Conservation (phyloP, 1,140 invertebrate genomes). For the Neocloeon triangulifer region DNA sequence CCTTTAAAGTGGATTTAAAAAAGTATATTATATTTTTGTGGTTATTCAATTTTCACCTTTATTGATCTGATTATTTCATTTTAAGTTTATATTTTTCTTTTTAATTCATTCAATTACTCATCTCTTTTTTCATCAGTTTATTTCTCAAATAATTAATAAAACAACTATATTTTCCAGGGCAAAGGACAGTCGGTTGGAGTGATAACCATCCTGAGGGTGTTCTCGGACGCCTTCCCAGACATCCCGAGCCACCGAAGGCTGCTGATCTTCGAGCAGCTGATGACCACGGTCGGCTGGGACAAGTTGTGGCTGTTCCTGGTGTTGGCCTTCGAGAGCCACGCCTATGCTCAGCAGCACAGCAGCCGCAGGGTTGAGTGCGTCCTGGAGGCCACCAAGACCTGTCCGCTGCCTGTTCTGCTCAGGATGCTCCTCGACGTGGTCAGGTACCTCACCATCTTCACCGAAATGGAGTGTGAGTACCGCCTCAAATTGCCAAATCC, state of each 20-base stretch:
- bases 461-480: too few relatives aligned
- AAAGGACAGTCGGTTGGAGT: too few relatives aligned
- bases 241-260: constrained; percentile 70
- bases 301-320: constrained; percentile 54
- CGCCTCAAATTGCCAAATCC: too few relatives aligned
- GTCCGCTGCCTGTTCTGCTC: too few relatives aligned
- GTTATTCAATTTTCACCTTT: background rate
- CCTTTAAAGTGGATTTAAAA: too few relatives aligned
- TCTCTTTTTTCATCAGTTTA: constrained; percentile 21
- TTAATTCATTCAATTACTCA: constrained; percentile 1
- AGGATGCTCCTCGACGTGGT: too few relatives aligned
- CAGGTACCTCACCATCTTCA: too few relatives aligned
- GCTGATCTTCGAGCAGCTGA: constrained; percentile 54
- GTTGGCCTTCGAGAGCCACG: constrained; percentile 41
- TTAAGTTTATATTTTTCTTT: constrained; percentile 1
- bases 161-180: too few relatives aligned
- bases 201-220: constrained; percentile 52
- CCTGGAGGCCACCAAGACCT: too few relatives aligned
- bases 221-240: constrained; percentile 68
- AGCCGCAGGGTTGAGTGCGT: too few relatives aligned
- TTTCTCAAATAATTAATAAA: constrained; percentile 22
- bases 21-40: background rate
- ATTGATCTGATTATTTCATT: too few relatives aligned
- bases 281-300: constrained; percentile 41
- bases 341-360: too few relatives aligned